A percentile compares a stretch with the other conserved stretches of the same genome.
These are phyloP conservation scores for Myotis vivesi DNA, from an alignment of 2,797 vertebrate species.

Conservation along the genomic window DNA sequence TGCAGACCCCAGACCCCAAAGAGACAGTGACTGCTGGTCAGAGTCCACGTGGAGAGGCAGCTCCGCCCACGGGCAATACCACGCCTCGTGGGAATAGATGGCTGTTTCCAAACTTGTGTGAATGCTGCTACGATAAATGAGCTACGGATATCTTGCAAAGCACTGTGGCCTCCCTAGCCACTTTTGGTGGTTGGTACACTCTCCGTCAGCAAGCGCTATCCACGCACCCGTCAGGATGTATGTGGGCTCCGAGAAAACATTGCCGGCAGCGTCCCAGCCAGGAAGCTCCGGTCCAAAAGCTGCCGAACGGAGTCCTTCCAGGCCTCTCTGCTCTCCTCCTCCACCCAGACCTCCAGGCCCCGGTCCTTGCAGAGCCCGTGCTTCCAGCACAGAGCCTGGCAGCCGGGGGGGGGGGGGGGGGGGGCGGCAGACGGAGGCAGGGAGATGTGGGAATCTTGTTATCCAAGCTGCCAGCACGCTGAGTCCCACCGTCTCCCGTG, in stretches of 20 bases:
- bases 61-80: neutral
- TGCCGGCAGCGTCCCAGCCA: neutral
- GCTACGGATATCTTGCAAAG: fast-evolving
- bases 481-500: neutral
- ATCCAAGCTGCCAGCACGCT: fast-evolving
- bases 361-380: neutral
- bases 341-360: neutral
- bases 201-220: fast-evolving
- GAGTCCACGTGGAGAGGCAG: neutral
- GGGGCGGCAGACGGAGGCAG: neutral
- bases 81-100: fast-evolving
- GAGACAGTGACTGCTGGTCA: neutral
- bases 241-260: neutral
- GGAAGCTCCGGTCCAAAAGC: too few relatives aligned
- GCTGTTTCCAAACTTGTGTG: neutral
- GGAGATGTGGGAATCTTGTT: neutral
- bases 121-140: neutral
- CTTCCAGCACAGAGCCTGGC: neutral
- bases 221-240: fast-evolving
- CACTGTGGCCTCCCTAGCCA: fast-evolving
- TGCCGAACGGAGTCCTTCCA: neutral
- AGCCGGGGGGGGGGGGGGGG: fast-evolving
- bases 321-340: neutral
- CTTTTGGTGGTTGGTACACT: neutral
- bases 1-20: neutral